These are phyloP conservation scores for Mongoloraphidia duomilia DNA, from an alignment of 2,888 invertebrate species.

Conservation along the genomic window DNA sequence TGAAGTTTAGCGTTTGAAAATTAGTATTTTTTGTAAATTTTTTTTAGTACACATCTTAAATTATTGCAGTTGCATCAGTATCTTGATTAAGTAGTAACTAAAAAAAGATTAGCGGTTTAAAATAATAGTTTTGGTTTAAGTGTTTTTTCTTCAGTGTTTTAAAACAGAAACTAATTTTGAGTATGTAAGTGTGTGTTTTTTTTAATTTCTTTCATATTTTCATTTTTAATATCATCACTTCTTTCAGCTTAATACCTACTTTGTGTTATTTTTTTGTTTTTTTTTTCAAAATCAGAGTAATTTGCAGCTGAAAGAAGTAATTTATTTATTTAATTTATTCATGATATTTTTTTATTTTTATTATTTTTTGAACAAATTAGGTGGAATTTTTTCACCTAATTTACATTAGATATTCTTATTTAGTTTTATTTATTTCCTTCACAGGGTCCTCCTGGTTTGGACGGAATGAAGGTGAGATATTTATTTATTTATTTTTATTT, in stretches of 20 bases:
- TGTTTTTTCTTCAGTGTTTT: neutral
- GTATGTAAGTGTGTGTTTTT: neutral
- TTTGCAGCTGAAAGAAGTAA: neutral
- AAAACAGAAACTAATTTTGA: conserved; percentile 1
- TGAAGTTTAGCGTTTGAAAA: too few relatives aligned
- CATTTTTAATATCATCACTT: neutral
- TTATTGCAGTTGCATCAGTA: too few relatives aligned
- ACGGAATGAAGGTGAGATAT: conserved; percentile 83
- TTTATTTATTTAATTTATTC: neutral
- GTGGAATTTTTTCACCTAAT: conserved; percentile 7
- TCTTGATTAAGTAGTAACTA: neutral
- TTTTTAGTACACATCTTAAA: too few relatives aligned
- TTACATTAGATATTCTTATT: conserved; percentile 31
- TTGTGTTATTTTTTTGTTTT: neutral
- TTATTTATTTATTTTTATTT: too few relatives aligned
- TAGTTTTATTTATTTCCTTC: conserved; percentile 40
- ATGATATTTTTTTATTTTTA: conserved; percentile 2
- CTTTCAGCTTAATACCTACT: neutral
- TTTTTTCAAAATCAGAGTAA: neutral
- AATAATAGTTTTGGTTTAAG: conserved; percentile 1
- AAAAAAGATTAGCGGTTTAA: conserved; percentile 4
- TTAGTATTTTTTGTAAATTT: too few relatives aligned
- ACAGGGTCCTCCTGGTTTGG: conserved; percentile 87
- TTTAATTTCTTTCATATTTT: neutral
- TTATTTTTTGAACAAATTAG: conserved; percentile 3